These are phyloP conservation scores for Sinosuthora webbiana DNA, from an alignment of 2,113 vertebrate genomes.

Conservation along the genomic window DNA sequence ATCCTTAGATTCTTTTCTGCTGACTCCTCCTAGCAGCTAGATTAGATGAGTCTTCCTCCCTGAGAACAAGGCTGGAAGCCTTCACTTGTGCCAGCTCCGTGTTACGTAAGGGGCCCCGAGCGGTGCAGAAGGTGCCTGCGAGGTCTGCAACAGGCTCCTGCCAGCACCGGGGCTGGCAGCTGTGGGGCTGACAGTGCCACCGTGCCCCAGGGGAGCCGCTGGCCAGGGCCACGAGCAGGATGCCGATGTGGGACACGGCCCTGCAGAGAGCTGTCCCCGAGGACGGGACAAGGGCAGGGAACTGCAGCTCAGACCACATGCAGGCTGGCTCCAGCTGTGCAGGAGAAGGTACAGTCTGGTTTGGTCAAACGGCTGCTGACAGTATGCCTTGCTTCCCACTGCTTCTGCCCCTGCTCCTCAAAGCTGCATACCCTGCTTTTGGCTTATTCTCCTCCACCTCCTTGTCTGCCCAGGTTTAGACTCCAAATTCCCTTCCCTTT, in stretches of 20 bases:
- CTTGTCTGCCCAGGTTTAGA: not conserved
- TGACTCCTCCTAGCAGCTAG: not conserved
- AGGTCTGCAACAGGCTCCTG: not conserved
- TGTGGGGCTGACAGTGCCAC: rapidly evolving
- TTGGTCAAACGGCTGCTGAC: conserved; percentile 29
- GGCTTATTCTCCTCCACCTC: not conserved
- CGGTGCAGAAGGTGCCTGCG: rapidly evolving
- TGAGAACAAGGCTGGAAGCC: not conserved
- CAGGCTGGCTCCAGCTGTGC: conserved; percentile 38
- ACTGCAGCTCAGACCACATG: not conserved
- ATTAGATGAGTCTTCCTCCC: not conserved
- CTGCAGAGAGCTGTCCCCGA: not conserved
- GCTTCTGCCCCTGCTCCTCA: conserved; percentile 20
- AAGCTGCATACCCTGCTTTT: not conserved
- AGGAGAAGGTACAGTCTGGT: not conserved
- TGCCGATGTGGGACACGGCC: not conserved
- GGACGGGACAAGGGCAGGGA: conserved; percentile 30
- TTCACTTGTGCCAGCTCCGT: not conserved
- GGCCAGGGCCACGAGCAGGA: rapidly evolving
- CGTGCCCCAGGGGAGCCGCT: not conserved
- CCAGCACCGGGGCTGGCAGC: rapidly evolving
- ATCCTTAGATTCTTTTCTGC: not conserved
- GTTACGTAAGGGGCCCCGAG: rapidly evolving
- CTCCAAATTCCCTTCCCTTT: conserved; percentile 7
- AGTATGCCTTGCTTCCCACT: not conserved